Conservation (phyloP, 2,113 vertebrate species). For the Agapornis roseicollis region DNA sequence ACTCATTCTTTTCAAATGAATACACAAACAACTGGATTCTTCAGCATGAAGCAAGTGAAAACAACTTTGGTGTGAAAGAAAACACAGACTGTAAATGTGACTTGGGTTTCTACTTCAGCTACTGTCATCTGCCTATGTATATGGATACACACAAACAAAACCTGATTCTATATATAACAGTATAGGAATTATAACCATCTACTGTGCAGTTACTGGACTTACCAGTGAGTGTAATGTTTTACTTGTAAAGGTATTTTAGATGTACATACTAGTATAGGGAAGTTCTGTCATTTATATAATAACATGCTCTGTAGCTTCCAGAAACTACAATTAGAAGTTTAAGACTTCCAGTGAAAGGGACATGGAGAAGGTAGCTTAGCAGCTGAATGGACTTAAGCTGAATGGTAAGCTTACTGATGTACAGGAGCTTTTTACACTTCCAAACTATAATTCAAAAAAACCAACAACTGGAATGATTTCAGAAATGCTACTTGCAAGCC, state of each 20-base stretch:
- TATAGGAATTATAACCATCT: not conserved
- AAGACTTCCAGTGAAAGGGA: not conserved
- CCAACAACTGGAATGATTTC: not conserved
- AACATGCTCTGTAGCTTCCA: not conserved
- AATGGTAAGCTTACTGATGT: not conserved
- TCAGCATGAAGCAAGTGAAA: not conserved
- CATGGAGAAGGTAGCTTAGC: not conserved
- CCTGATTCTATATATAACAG: no score
- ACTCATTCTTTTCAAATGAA: not conserved
- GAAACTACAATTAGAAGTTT: not conserved
- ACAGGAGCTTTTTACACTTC: not conserved
- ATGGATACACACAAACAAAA: not conserved
- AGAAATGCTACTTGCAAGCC: not conserved
- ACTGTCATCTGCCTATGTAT: not conserved
- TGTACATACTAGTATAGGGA: not conserved
- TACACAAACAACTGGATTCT: not conserved
- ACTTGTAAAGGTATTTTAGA: not conserved
- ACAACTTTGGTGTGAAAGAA: not conserved
- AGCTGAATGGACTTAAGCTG: not conserved
- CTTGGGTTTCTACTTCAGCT: not conserved
- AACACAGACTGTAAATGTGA: not conserved
- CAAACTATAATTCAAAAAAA: not conserved
- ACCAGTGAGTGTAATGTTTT: not conserved
- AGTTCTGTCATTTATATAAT: not conserved
- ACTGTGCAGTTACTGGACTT: not conserved